Evolutionary conservation across 1,140 invertebrate genomes (phyloP), one percentile per base, ranked within the genome.

Genomic region (Linepithema humile): DNA sequence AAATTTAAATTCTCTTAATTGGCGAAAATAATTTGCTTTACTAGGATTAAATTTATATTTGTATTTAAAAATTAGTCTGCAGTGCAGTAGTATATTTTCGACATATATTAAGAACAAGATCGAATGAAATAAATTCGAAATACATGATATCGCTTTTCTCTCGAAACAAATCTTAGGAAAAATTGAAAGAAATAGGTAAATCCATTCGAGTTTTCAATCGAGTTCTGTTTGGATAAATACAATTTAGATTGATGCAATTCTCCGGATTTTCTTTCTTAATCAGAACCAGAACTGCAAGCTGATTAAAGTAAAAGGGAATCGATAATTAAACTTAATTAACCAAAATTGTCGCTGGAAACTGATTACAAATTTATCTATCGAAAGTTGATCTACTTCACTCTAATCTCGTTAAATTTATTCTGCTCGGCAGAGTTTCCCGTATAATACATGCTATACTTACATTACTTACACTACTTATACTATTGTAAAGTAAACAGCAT

Each of bases 401-500:
- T 26, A 10, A 7, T 74, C 38, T 32, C 17, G 35, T 43, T 40
- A 72, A 72, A 72, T 72, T 72, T 3, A 55, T 40, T 20, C 38
- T 43, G 38, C 55, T 74, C 35, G 17, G 7, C 15, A 10, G 48
- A 72, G 32, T 72, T 72, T 35, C 69, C 32, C 23, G 72, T 40
- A 12, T 0, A 29, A 35, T 29, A 40, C 55, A 43, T 29, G 23
- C 35, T 59, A 60, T 74, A 74, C 38, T 74, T 74, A 74, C 23
- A n/a, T 74, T 48, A 55, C 48, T 72, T 72, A 70, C 29, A 70
- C 43, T 73, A 73, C 70, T 73, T 73, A 59, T 29, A 43, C 15
- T 15, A 40, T 23, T 74, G 35, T 60, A 74, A 74, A 74, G 72
- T 74, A 74, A 74, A 74, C 72, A 74, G 55, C 55, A 15, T 74